Base-by-base conservation (phyloP, 2,888 invertebrate genomes). In the Lordiphosa fenestrarum region DNA sequence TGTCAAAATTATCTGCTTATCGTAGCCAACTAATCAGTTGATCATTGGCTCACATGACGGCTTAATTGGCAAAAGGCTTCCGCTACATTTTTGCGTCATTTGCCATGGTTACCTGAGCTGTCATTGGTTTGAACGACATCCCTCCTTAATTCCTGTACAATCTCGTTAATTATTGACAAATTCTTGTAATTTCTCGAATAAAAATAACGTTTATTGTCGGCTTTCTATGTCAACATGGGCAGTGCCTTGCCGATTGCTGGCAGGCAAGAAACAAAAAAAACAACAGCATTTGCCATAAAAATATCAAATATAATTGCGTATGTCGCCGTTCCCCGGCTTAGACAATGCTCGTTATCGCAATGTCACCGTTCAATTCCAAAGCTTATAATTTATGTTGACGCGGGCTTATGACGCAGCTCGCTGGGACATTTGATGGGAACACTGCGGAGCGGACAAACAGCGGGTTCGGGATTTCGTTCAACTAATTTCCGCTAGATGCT, bases 401-500 rank as follows among this genome's bases (percentile, higher is more conserved):
- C 55, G 48, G 57, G 52, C 49, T 59, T 53, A 53, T 73, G 70
- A 70, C 50, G 68, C 61, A 41, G 58, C 58, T 60, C 46, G 66
- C 35, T 15, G 12, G 38, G 51, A 37, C 64, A 40, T 66, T 51
- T 38, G 42, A 62, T 25, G 57, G 36, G 19, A 42, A 35, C 12
- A 9, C 42, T 47, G 30, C 36, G 25, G 25, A 39, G 33, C 9
- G 23, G 41, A 12, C 40, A 10, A 6, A 19, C 6, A 47, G 39
- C 59, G 38, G 35, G 19, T 13, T 23, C 44, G 38, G 30, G 35
- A 63, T 63, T 53, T 15, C 51, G 46, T 44, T 37, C 57, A 62
- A 70, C 73, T 73, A 84, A 83, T 81, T 84, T 77, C 81, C 84
- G 66, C 57, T 52, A 62, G 53, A 81, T 84, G 84, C 84, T 77